These are phyloP conservation scores for Hydrophis major DNA, from an alignment of 2,797 vertebrate genomes.

Conservation along the genomic window DNA sequence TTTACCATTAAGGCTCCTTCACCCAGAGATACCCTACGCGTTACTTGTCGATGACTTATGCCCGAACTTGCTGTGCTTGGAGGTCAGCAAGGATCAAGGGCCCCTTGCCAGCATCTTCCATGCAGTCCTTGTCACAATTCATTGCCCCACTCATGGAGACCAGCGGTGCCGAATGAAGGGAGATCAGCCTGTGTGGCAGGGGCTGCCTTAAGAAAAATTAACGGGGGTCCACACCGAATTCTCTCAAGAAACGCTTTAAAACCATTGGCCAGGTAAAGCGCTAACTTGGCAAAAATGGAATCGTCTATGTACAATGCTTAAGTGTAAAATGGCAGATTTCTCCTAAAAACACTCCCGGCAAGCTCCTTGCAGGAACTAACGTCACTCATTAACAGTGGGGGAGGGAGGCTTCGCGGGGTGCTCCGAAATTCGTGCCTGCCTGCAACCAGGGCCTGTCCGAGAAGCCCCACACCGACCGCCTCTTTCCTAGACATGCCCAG, in stretches of 20 bases:
- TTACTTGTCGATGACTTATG: not conserved
- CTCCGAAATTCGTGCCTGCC: not conserved
- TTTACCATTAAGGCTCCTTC: not conserved
- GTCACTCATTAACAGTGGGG: not conserved
- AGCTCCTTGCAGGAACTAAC: accelerated
- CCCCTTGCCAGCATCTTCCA: not conserved
- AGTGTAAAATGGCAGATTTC: not conserved
- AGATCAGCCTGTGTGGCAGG: not conserved
- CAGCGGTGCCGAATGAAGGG: not conserved
- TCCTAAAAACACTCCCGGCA: not conserved
- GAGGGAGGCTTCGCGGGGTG: not conserved
- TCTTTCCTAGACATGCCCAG: conserved; percentile 25
- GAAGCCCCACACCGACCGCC: conserved; percentile 44
- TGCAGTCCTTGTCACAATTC: not conserved
- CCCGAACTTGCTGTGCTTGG: not conserved
- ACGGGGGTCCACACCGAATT: too few relatives aligned
- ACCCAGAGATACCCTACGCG: not conserved
- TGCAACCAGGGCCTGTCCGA: conserved; percentile 22
- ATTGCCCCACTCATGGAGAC: not conserved
- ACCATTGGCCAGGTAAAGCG: not conserved
- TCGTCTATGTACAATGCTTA: not conserved
- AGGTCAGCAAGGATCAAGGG: not conserved
- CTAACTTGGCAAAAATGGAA: not conserved
- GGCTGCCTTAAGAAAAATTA: not conserved
- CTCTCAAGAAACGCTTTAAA: not conserved